Percentiles rank a stretch among this genome's conserved stretches.
Evolutionary conservation across 2,113 vertebrate genomes (phyloP).

Genomic region (Odocoileus hemionus): DNA sequence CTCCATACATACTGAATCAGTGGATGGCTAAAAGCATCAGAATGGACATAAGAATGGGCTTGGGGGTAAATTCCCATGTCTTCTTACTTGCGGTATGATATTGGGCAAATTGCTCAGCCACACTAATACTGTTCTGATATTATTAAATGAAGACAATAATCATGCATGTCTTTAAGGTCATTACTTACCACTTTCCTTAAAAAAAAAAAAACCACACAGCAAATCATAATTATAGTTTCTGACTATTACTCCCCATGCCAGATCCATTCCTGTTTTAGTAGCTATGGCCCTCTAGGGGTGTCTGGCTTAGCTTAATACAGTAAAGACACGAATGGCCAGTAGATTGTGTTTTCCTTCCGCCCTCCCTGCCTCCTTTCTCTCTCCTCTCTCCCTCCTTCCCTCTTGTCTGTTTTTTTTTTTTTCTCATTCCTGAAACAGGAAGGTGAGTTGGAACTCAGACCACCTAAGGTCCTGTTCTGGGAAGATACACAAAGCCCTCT

Average conservation of each 20-base stretch:
- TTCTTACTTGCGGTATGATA: neutral
- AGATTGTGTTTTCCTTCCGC: neutral
- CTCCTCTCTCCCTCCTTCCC: neutral
- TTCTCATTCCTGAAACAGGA: accelerated
- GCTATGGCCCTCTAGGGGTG: neutral
- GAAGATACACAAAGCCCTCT: neutral
- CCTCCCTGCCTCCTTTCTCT: neutral
- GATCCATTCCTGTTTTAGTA: neutral
- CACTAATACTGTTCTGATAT: neutral
- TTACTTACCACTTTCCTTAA: neutral
- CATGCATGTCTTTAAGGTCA: neutral
- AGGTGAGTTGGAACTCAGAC: neutral
- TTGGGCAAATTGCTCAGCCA: neutral
- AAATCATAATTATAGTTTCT: neutral
- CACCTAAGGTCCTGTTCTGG: neutral
- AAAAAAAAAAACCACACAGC: neutral
- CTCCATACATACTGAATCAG: neutral
- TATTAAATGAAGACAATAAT: neutral
- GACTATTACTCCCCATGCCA: neutral
- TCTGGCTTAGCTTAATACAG: neutral
- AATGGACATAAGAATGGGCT: neutral
- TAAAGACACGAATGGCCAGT: neutral
- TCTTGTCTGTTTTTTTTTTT: neutral
- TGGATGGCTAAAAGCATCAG: neutral
- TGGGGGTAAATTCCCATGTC: neutral